Percentiles rank a stretch among this genome's conserved stretches.
These are phyloP conservation scores for Neotoma lepida DNA, from an alignment of 2,113 vertebrate genomes.

Conservation along the genomic window DNA sequence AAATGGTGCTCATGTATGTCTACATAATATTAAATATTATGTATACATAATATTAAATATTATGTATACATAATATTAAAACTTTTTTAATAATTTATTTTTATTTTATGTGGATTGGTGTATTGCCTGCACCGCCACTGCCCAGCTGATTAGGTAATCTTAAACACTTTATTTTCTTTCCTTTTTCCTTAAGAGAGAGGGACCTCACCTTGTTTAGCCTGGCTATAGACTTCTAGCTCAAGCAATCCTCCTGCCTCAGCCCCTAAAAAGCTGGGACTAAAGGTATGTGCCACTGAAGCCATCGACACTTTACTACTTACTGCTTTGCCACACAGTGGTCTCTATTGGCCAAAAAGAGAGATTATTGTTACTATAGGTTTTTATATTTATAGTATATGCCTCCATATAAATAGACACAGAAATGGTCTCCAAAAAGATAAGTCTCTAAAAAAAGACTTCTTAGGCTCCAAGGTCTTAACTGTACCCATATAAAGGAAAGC, in stretches of 20 bases:
- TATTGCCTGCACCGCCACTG: not conserved
- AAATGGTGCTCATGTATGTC: not conserved
- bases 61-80: not conserved
- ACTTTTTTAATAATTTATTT: not conserved
- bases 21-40: no score
- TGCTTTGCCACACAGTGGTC: constrained; percentile 54
- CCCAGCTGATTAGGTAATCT: not conserved
- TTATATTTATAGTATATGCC: not conserved
- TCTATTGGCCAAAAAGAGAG: constrained; percentile 62
- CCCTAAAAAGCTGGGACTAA: not conserved
- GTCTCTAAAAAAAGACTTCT: constrained; percentile 31
- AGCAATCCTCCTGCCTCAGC: not conserved
- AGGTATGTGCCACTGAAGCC: not conserved
- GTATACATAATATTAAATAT: not conserved
- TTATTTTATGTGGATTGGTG: no score
- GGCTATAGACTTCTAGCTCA: not conserved
- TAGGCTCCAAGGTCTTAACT: constrained; percentile 12
- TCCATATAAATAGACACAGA: constrained; percentile 17
- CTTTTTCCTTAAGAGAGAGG: not conserved
- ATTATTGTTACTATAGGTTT: not conserved
- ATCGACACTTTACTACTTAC: not conserved
- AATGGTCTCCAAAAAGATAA: not conserved
- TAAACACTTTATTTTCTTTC: not conserved
- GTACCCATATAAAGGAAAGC: not conserved
- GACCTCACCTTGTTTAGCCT: not conserved